Evolutionary conservation across 1,140 invertebrate genomes (phyloP), one percentile per base, ranked within the genome.

Genomic region (Bombus waltoni): DNA sequence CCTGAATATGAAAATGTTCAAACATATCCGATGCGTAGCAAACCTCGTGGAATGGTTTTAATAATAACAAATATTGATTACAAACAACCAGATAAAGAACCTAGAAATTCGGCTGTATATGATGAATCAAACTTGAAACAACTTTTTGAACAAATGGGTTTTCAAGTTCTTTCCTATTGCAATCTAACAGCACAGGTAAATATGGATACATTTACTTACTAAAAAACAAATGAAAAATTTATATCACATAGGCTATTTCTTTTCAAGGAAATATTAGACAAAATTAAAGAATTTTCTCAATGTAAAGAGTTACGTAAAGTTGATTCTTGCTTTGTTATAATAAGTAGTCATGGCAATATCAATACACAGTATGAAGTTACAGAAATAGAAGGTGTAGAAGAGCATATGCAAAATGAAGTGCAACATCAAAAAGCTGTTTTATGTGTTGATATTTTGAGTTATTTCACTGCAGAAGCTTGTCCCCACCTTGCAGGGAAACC

Each of bases 401-500:
- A 81, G 78, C 18, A 74, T 59, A n/a, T 35, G 8, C 32, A 74
- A 11, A 75, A 57, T 11, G 47, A 57, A 13, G 13, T 71, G 25
- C 71, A 87, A 35, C 88, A 90, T 22, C 84, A 89, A 62, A 90
- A 91, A 81, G 89, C 83, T 80, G 82, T 95, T 44, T 87, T 91
- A 0, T 93, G 92, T 59, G 88, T 92, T 28, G 95, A 96, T 40
- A 95, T 97, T 72, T 91, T 96, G 0, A 92, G 96, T 18, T 95
- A 95, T 86, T 98, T 98, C 91, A 96, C 96, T 70, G 96, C 96
- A 81, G 89, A 94, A 25, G 96, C 96, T 75, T 97, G 97, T 91
- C 95, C 96, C 2, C 78, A 94, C 80, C 94, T 98, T 53, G 90
- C 93, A 0, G 95, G 95, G 66, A 97, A 98, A 91, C 97, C 97